Evolutionary conservation across 2,113 vertebrate species (phyloP).

Genomic region (Parus major): DNA sequence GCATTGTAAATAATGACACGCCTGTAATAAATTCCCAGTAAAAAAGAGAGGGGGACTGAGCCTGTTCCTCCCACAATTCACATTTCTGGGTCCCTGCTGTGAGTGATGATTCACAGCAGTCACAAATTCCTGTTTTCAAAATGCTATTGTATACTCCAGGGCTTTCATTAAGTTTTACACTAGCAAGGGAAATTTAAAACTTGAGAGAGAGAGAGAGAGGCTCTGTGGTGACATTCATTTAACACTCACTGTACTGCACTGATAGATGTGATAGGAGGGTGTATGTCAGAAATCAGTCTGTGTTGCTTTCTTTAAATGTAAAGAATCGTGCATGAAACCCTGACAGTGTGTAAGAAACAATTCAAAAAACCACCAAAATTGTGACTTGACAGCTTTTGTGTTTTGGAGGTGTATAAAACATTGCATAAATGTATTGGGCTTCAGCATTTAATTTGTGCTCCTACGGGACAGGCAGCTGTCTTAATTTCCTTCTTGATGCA

Average conservation of each 20-base stretch:
- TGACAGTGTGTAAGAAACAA: constrained; percentile 64
- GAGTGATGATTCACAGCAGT: constrained; percentile 80
- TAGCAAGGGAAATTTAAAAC: constrained; percentile 79
- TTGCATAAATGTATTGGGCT: background rate
- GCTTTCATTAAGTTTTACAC: constrained; percentile 81
- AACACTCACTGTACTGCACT: constrained; percentile 30
- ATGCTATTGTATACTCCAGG: constrained; percentile 80
- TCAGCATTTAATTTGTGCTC: background rate
- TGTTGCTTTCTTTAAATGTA: constrained; percentile 48
- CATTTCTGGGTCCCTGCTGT: constrained; percentile 78
- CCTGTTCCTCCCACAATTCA: constrained; percentile 76
- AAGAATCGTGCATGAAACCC: constrained; percentile 46
- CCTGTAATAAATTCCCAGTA: constrained; percentile 81
- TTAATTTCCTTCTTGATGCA: constrained; percentile 19
- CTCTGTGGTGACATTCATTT: constrained; percentile 55
- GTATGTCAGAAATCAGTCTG: constrained; percentile 37
- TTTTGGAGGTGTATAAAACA: constrained; percentile 22
- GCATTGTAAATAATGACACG: constrained; percentile 83
- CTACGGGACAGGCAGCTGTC: constrained; percentile 1
- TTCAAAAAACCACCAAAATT: constrained; percentile 61
- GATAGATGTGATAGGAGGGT: constrained; percentile 42
- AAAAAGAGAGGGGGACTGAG: constrained; percentile 75
- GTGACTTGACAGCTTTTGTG: constrained; percentile 48
- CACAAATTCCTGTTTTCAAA: constrained; percentile 82
- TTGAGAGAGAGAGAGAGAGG: constrained; percentile 66